These are phyloP conservation scores for Tricholaema leucomelas DNA, from an alignment of 2,113 vertebrate genomes.

Conservation along the genomic window DNA sequence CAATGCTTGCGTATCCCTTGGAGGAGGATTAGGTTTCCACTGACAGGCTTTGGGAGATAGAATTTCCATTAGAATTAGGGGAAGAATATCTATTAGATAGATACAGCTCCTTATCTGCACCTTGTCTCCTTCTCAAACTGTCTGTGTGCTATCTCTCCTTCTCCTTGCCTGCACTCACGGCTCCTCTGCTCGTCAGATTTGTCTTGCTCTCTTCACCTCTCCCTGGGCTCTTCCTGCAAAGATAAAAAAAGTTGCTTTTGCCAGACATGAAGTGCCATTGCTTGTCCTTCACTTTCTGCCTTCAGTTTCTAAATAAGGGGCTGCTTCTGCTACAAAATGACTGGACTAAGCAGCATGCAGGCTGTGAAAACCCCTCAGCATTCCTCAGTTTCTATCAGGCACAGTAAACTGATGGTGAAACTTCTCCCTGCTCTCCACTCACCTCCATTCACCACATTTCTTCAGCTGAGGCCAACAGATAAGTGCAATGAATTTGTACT, in stretches of 20 bases:
- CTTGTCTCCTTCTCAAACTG: slow-evolving; percentile 4
- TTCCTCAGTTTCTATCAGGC: neutral
- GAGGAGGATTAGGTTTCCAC: slow-evolving; percentile 38
- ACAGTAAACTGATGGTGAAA: neutral
- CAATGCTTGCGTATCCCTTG: neutral
- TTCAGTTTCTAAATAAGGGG: neutral
- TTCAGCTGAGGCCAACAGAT: neutral
- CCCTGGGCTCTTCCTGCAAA: slow-evolving; percentile 31
- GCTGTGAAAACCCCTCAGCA: neutral
- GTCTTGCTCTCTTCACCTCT: slow-evolving; percentile 48
- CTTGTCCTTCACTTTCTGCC: slow-evolving; percentile 21
- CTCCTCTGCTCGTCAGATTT: slow-evolving; percentile 24
- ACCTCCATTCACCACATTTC: neutral
- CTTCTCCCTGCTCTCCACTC: neutral
- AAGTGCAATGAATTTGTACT: neutral
- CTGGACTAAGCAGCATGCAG: neutral
- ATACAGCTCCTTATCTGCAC: slow-evolving; percentile 32
- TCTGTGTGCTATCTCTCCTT: slow-evolving; percentile 31
- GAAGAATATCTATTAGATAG: slow-evolving; percentile 56
- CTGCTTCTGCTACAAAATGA: neutral
- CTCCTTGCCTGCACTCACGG: neutral
- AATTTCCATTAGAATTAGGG: slow-evolving; percentile 52
- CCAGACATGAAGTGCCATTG: neutral
- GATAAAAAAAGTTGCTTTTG: slow-evolving; percentile 26
- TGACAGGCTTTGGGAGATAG: slow-evolving; percentile 35